These are phyloP conservation scores for Silvanus unidentatus DNA, from an alignment of 2,888 invertebrate genomes.

Conservation along the genomic window DNA sequence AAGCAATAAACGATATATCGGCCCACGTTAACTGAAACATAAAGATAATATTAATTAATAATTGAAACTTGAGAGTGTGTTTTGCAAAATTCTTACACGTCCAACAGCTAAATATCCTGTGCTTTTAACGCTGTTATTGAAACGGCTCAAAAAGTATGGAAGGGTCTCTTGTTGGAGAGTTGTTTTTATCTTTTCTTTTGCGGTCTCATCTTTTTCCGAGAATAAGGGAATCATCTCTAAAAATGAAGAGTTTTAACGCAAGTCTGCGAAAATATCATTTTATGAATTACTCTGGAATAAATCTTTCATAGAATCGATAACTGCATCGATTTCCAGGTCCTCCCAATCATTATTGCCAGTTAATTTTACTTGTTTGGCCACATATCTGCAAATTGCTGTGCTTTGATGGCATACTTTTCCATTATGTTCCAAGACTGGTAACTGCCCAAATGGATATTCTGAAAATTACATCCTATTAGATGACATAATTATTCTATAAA, in stretches of 20 bases:
- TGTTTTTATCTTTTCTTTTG: slow-evolving; percentile 46
- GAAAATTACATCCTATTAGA: not conserved
- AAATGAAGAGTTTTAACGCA: slow-evolving; percentile 7
- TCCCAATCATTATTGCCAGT: slow-evolving; percentile 54
- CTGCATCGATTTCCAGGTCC: slow-evolving; percentile 57
- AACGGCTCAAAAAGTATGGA: not conserved
- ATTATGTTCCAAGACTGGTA: slow-evolving; percentile 58
- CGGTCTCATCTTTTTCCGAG: slow-evolving; percentile 50
- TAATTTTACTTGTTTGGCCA: slow-evolving; percentile 58
- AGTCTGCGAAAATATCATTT: not conserved
- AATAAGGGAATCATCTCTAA: slow-evolving; percentile 51
- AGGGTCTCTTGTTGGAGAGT: slow-evolving; percentile 30
- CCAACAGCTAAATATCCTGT: slow-evolving; percentile 29
- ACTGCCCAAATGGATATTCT: slow-evolving; percentile 35
- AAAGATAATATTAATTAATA: not conserved
- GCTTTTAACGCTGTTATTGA: not conserved
- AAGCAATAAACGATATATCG: slow-evolving; percentile 56
- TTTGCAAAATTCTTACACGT: slow-evolving; percentile 34
- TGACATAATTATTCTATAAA: too few species aligned
- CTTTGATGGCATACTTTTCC: slow-evolving; percentile 58
- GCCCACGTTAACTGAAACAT: slow-evolving; percentile 58
- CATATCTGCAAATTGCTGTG: slow-evolving; percentile 55
- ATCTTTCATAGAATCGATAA: slow-evolving; percentile 47
- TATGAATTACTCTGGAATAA: slow-evolving; percentile 51
- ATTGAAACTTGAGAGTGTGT: not conserved